Evolutionary conservation across 2,888 invertebrate species (phyloP).

Genomic region (Bhutanitis thaidina): DNA sequence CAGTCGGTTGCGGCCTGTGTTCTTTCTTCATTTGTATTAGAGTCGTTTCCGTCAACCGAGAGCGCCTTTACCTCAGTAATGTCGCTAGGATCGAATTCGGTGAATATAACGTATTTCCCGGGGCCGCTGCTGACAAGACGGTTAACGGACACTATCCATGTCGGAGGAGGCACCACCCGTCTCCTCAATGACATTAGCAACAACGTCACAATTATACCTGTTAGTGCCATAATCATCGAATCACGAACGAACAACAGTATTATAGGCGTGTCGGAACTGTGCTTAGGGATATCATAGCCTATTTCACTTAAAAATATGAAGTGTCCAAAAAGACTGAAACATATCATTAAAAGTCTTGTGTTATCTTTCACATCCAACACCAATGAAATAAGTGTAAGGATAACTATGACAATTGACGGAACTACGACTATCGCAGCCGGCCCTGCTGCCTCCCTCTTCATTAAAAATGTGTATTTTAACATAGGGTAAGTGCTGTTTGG

Average conservation of each 20-base stretch:
- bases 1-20: conserved; percentile 47
- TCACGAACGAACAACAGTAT: conserved; percentile 68
- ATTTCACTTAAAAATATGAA: conserved; percentile 80
- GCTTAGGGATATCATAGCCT: conserved; percentile 80
- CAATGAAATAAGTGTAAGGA: conserved; percentile 78
- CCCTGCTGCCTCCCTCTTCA: conserved; percentile 80
- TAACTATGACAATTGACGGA: conserved; percentile 75
- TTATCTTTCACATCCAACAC: conserved; percentile 78
- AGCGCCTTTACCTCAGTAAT: conserved; percentile 39
- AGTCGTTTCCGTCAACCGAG: conserved; percentile 37
- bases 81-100: conserved; percentile 62
- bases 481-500: conserved; percentile 82
- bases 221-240: conserved; percentile 62
- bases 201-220: conserved; percentile 55
- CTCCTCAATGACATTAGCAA: conserved; percentile 53
- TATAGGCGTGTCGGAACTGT: conserved; percentile 79
- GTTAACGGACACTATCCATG: conserved; percentile 51
- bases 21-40: conserved; percentile 31
- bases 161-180: conserved; percentile 46
- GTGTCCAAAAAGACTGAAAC: conserved; percentile 82
- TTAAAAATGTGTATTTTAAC: conserved; percentile 74
- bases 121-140: conserved; percentile 53
- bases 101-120: conserved; percentile 63
- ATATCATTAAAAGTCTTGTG: conserved; percentile 76
- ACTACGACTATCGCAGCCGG: conserved; percentile 78